phyloP scores from a whole-genome alignment of 2,797 vertebrate species.

The Galagoides demidoff region DNA sequence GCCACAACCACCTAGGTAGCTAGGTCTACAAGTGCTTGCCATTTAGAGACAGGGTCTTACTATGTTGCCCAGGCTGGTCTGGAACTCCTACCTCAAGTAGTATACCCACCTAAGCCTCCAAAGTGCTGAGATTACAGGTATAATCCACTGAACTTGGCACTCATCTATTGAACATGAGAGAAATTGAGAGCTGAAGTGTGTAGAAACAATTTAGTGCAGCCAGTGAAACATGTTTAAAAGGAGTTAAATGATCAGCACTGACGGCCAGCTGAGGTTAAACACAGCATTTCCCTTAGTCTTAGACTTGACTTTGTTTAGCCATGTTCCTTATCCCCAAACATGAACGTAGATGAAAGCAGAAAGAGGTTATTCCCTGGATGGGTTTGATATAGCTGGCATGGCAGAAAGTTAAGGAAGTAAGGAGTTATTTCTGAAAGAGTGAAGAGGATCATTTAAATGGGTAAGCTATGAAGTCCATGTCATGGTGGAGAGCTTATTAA shows the following conservation, averaged over 20 bases:
- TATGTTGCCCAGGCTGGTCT: neutral
- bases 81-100: neutral
- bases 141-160: neutral
- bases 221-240: neutral
- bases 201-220: neutral
- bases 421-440: neutral
- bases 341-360: neutral
- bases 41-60: neutral
- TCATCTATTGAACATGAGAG: neutral
- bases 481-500: neutral
- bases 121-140: neutral
- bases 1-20: neutral
- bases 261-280: neutral
- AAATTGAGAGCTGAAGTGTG: neutral
- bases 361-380: neutral
- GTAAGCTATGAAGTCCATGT: neutral
- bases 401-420: neutral
- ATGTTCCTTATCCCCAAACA: neutral
- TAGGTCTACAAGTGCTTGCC: neutral
- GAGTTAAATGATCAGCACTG: neutral
- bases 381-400: neutral
- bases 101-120: neutral
- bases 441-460: neutral
- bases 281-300: neutral
- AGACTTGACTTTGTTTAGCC: slow-evolving; percentile 2